Conservation (phyloP, 2,113 vertebrate genomes). For the Dasyornis broadbenti region DNA sequence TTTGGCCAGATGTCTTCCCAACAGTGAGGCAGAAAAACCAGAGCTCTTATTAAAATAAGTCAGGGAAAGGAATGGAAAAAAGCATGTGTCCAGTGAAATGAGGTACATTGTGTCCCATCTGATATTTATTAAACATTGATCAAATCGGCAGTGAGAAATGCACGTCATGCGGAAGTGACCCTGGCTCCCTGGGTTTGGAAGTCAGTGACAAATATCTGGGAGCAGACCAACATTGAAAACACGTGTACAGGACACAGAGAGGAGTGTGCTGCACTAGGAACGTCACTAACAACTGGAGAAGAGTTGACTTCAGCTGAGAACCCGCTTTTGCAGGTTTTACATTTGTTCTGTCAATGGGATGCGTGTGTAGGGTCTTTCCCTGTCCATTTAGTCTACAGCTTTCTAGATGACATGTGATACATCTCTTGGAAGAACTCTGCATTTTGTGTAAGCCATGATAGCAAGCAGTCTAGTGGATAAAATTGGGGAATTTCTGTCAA, state of each 20-base stretch:
- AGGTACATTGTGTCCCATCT: conserved; percentile 63
- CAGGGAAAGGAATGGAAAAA: conserved; percentile 35
- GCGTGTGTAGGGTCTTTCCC: not conserved
- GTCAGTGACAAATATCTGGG: conserved; percentile 40
- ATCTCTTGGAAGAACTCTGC: not conserved
- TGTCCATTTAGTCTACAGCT: not conserved
- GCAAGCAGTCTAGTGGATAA: not conserved
- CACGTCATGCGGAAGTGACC: conserved; percentile 44
- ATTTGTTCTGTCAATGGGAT: not conserved
- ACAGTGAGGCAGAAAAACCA: conserved; percentile 70
- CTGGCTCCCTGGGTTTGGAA: conserved; percentile 32
- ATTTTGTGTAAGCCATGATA: not conserved
- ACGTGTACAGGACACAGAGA: not conserved
- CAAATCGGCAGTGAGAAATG: conserved; percentile 38
- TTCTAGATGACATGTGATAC: not conserved
- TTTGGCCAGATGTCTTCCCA: conserved; percentile 88
- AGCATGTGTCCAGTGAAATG: conserved; percentile 51
- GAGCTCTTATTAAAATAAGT: conserved; percentile 71
- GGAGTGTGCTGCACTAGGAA: not conserved
- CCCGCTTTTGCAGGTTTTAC: not conserved
- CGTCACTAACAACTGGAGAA: not conserved
- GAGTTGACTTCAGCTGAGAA: not conserved
- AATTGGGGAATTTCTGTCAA: not conserved
- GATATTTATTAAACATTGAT: conserved; percentile 69
- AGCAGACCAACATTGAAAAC: conserved; percentile 5